These are phyloP conservation scores for Hemiscyllium ocellatum DNA, from an alignment of 2,113 vertebrate genomes.

Conservation along the genomic window DNA sequence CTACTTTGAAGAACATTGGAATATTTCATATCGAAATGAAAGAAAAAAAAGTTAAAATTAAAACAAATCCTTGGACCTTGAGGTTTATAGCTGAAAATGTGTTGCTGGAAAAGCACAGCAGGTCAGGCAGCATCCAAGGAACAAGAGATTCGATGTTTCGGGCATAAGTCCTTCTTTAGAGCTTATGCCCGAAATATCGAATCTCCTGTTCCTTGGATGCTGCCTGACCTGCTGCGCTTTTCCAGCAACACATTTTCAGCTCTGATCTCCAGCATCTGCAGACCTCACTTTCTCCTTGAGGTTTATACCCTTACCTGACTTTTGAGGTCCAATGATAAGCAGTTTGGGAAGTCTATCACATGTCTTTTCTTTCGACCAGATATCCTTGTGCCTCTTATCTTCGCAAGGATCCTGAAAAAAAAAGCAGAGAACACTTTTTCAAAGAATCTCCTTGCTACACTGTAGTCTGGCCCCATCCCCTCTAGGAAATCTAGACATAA, in stretches of 20 bases:
- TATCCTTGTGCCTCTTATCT: constrained; percentile 96
- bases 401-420: constrained; percentile 89
- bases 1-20: not conserved
- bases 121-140: no score
- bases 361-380: constrained; percentile 98
- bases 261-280: no score
- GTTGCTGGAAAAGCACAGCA: no score
- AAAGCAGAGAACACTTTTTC: constrained; percentile 34
- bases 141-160: no score
- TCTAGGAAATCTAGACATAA: not conserved
- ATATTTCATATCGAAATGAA: no score
- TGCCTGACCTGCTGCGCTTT: no score
- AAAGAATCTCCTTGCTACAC: not conserved
- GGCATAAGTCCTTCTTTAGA: no score
- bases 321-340: constrained; percentile 91
- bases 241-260: no score
- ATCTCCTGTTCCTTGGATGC: no score
- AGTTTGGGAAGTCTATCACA: constrained; percentile 95
- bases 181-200: no score
- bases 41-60: not conserved
- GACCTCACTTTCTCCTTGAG: no score
- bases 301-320: constrained; percentile 73
- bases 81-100: no score
- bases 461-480: not conserved
- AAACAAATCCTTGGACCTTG: not conserved